Conservation (phyloP, 2,888 invertebrate genomes). For the Dorcus hopei region DNA sequence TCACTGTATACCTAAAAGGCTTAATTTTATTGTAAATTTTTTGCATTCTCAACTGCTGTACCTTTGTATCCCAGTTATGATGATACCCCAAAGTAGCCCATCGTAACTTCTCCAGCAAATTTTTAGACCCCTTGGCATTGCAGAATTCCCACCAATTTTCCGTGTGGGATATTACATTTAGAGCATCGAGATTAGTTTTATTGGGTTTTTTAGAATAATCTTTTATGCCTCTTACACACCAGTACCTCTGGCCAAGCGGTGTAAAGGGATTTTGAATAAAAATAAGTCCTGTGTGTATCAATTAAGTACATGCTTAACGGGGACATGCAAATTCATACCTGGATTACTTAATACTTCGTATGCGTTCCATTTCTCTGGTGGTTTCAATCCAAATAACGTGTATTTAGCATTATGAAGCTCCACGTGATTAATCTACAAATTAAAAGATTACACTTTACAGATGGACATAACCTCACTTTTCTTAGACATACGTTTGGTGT, state of each 20-base stretch:
- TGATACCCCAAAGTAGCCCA: constrained; percentile 98
- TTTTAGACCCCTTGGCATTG: constrained; percentile 39
- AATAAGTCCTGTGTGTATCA: constrained; percentile 59
- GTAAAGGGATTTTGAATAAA: constrained; percentile 84
- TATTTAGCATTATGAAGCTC: constrained; percentile 10
- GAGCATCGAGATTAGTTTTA: constrained; percentile 64
- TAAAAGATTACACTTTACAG: neutral
- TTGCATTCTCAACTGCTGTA: constrained; percentile 42
- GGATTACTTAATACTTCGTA: constrained; percentile 60
- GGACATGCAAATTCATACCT: constrained; percentile 44
- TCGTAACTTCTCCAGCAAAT: constrained; percentile 61
- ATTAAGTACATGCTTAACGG: neutral
- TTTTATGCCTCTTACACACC: constrained; percentile 74
- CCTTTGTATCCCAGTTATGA: constrained; percentile 96
- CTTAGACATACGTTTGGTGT: too few species aligned
- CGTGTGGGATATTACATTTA: constrained; percentile 42
- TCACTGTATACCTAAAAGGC: constrained; percentile 64
- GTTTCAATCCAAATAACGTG: constrained; percentile 47
- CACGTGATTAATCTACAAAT: constrained; percentile 9
- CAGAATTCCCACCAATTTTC: constrained; percentile 67
- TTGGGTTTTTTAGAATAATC: constrained; percentile 75
- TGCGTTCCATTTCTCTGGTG: constrained; percentile 59
- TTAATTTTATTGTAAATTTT: neutral
- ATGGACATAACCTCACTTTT: too few species aligned
- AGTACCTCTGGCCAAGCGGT: constrained; percentile 71